These are phyloP conservation scores for Onthophagus sagittarius DNA, from an alignment of 2,888 invertebrate genomes.

Conservation along the genomic window DNA sequence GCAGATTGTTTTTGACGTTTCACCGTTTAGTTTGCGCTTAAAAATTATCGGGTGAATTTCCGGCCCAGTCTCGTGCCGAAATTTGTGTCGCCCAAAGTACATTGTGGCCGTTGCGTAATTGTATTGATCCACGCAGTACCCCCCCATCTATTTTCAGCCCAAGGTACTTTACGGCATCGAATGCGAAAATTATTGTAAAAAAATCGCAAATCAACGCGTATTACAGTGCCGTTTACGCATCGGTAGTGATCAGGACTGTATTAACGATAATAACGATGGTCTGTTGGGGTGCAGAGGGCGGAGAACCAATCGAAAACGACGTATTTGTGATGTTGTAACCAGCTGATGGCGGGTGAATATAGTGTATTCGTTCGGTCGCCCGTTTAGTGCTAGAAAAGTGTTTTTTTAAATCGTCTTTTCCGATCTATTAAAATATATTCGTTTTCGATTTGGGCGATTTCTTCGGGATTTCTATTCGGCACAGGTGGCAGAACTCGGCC, in stretches of 20 bases:
- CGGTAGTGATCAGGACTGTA: conserved; percentile 36
- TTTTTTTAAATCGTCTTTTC: conserved; percentile 18
- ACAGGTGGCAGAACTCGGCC: conserved; percentile 24
- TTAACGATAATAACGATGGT: conserved; percentile 54
- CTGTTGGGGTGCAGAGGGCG: conserved; percentile 49
- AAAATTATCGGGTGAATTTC: conserved; percentile 26
- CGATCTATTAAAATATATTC: conserved; percentile 15
- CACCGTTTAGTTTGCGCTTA: conserved; percentile 18
- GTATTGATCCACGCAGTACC: conserved; percentile 54
- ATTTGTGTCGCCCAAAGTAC: conserved; percentile 3
- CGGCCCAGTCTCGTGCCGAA: conserved; percentile 1
- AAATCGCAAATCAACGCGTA: conserved; percentile 46
- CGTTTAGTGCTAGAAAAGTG: conserved; percentile 38
- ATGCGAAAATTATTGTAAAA: conserved; percentile 61
- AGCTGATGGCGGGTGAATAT: conserved; percentile 52
- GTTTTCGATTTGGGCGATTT: conserved; percentile 22
- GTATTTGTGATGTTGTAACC: conserved; percentile 48
- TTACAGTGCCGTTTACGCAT: conserved; percentile 25
- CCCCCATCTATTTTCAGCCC: conserved; percentile 68
- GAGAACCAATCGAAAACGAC: conserved; percentile 57
- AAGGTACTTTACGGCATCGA: conserved; percentile 65
- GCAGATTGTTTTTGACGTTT: conserved; percentile 21
- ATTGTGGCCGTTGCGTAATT: conserved; percentile 21
- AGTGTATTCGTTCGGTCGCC: conserved; percentile 44
- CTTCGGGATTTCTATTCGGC: conserved; percentile 21